Percentiles rank a stretch among this genome's conserved stretches.
Evolutionary conservation across 2,113 vertebrate species (phyloP).

Genomic region (Pagrus major): DNA sequence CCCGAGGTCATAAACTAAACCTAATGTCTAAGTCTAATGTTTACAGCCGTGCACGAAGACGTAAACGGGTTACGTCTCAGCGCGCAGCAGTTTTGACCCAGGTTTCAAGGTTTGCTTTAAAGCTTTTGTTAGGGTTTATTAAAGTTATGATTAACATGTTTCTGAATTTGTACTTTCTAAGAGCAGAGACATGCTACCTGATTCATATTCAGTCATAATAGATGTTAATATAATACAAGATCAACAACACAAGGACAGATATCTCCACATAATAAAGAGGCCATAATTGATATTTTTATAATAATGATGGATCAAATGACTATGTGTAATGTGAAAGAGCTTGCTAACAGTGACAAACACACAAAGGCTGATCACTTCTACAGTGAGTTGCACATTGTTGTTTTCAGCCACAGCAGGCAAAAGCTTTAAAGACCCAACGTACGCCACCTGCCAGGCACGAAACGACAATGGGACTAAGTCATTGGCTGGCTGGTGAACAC

Average conservation of each 20-base stretch:
- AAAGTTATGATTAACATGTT: constrained; percentile 12
- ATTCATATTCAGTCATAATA: not conserved
- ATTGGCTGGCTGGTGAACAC: not conserved
- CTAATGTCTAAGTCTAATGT: no score
- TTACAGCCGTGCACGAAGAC: constrained; percentile 30
- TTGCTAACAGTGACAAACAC: no score
- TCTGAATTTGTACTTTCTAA: not conserved
- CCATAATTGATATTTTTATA: no score
- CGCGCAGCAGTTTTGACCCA: constrained; percentile 4
- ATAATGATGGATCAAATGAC: no score
- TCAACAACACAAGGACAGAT: not conserved
- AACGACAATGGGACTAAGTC: not conserved
- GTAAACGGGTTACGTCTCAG: constrained; percentile 29
- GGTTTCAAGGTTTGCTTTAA: constrained; percentile 18
- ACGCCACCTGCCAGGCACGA: not conserved
- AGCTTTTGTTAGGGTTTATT: constrained; percentile 6
- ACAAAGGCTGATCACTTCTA: no score
- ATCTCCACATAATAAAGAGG: not conserved
- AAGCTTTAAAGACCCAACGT: not conserved
- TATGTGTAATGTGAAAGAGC: no score
- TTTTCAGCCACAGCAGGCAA: not conserved
- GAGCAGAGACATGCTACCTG: not conserved
- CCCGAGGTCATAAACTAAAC: constrained; percentile 42
- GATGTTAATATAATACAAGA: not conserved
- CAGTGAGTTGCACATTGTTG: no score